Base-by-base conservation (phyloP, 2,113 vertebrate genomes). In the Hemicordylus capensis region DNA sequence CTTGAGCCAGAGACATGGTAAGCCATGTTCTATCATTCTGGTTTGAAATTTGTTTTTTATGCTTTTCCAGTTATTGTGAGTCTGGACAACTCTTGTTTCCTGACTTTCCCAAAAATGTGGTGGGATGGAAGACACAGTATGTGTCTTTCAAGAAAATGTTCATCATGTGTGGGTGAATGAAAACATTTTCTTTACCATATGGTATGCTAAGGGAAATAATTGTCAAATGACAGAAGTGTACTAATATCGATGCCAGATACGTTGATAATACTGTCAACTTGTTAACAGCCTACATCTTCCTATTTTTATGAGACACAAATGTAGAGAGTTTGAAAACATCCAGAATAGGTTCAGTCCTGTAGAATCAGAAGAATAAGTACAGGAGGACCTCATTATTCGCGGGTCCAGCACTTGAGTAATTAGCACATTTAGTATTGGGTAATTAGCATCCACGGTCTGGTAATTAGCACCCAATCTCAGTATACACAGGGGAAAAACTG, bases 141-240 rank as follows among this genome's bases (percentile, higher is more conserved):
- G 37, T 66, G 61, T 80, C 87, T 77, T 86, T 28, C 93, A 84
- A 88, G 83, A 90, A 87, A 94, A 81, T 81, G 83, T 63, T 54
- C 85, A 89, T 92, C 86, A 64, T 87, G n/a, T 56, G 92, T 85
- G 90, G 87, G 92, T 88, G 93, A 95, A 92, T 81, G 93, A 90
- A 96, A 96, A 96, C 96, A 95, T 95, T 95, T 92, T 93, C 94
- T 83, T 94, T 92, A 39, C 94, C 93, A 92, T 95, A 93, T 95
- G 95, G 83, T 42, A 81, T 75, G 28, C 87, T 78, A 89, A 85
- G 85, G 87, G 89, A 89, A 96, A 91, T 94, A 93, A 95, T 95
- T 94, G 94, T 95, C 88, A 84, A 90, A 88, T 63, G 91, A 85
- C 95, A 95, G 94, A 79, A 91, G 96, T 90, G 93, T 73, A 0